These are phyloP conservation scores for Ectobius pallidus DNA, from an alignment of 2,888 invertebrate genomes.

Conservation along the genomic window DNA sequence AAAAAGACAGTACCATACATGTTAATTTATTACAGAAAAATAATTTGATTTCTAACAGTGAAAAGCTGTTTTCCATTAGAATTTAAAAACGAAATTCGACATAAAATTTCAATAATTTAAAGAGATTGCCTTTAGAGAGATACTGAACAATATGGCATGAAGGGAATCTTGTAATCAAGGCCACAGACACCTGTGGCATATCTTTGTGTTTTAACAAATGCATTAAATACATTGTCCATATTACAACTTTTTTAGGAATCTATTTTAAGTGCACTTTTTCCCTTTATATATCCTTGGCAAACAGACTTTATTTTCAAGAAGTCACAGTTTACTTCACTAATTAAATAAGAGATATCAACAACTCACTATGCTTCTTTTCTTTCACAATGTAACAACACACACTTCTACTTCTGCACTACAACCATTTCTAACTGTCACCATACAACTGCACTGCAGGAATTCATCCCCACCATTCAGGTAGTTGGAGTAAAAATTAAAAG, in stretches of 20 bases:
- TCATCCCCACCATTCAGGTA: background rate
- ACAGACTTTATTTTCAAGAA: background rate
- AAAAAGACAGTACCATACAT: no score
- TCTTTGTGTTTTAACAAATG: background rate
- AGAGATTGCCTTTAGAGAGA: no score
- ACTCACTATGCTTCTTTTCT: background rate
- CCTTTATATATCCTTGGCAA: slow-evolving; percentile 11
- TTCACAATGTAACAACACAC: background rate
- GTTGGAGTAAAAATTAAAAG: background rate
- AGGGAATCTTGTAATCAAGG: no score
- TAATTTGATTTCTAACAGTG: no score
- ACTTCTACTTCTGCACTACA: background rate
- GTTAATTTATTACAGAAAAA: no score
- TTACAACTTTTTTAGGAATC: slow-evolving; percentile 29
- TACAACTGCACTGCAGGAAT: background rate
- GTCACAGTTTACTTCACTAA: background rate
- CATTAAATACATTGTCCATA: background rate
- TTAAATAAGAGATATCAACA: background rate
- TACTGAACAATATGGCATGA: no score
- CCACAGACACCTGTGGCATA: background rate
- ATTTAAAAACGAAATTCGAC: no score
- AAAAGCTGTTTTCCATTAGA: no score
- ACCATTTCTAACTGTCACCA: background rate
- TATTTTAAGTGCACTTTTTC: slow-evolving; percentile 35
- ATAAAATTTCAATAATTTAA: no score